These are phyloP conservation scores for Tragelaphus scriptus DNA, from an alignment of 2,113 vertebrate genomes.

Conservation along the genomic window DNA sequence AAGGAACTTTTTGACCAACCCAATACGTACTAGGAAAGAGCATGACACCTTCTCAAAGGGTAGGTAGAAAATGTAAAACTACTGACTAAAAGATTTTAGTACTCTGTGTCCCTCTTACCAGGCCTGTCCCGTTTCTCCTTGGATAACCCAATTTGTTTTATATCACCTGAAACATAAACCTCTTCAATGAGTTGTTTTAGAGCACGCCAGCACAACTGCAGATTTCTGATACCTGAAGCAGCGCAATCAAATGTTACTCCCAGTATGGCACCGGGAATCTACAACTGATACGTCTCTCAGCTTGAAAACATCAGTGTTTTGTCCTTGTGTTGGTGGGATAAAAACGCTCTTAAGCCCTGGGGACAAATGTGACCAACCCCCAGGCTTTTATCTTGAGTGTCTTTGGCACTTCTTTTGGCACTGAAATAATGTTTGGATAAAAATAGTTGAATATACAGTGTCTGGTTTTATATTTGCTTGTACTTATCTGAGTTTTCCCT, in stretches of 20 bases:
- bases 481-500: background rate
- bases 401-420: background rate
- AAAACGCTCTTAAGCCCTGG: background rate
- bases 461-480: background rate
- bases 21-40: background rate
- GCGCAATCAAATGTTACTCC: background rate
- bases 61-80: background rate
- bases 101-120: background rate
- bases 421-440: background rate
- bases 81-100: background rate
- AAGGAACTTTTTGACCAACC: background rate
- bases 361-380: background rate
- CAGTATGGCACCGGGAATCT: background rate
- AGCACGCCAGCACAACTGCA: background rate
- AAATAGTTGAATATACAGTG: background rate
- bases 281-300: background rate
- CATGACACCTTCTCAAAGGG: background rate
- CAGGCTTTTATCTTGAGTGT: background rate
- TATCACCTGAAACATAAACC: background rate
- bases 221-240: background rate
- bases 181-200: background rate
- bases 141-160: background rate
- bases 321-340: background rate
- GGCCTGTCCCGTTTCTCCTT: background rate
- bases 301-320: background rate